A percentile compares a stretch with the other conserved stretches of the same genome.
Conservation (phyloP, 2,113 vertebrate genomes). For the Oceanodroma tethys region DNA sequence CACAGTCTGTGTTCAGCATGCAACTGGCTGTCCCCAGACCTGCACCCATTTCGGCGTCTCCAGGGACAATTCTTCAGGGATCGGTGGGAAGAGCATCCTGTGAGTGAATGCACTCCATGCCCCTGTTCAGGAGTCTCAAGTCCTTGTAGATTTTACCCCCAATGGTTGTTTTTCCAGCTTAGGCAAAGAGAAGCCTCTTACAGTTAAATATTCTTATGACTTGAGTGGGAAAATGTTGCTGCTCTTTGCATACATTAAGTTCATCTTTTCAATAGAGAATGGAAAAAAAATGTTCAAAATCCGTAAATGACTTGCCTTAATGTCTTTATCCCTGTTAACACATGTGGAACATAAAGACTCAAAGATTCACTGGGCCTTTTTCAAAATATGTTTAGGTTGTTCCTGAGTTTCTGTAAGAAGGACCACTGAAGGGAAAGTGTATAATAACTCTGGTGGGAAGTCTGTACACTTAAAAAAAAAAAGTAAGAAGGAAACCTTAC, state of each 20-base stretch:
- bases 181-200: neutral
- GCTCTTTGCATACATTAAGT: neutral
- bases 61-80: neutral
- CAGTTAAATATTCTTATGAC: neutral
- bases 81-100: neutral
- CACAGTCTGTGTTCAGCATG: accelerated
- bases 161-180: neutral
- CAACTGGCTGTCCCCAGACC: neutral
- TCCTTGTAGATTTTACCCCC: neutral
- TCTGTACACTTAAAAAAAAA: neutral
- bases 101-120: neutral
- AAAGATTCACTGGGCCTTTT: neutral
- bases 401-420: neutral
- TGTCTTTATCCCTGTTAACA: neutral
- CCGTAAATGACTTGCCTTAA: neutral
- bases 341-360: neutral
- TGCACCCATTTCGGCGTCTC: neutral
- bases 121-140: neutral
- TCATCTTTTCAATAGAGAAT: neutral
- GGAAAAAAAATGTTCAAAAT: neutral
- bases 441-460: neutral
- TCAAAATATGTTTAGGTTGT: neutral
- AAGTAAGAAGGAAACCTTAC: neutral
- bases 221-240: neutral
- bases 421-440: neutral